Evolutionary conservation across 2,797 vertebrate genomes (phyloP).

Genomic region (Natrix natrix): DNA sequence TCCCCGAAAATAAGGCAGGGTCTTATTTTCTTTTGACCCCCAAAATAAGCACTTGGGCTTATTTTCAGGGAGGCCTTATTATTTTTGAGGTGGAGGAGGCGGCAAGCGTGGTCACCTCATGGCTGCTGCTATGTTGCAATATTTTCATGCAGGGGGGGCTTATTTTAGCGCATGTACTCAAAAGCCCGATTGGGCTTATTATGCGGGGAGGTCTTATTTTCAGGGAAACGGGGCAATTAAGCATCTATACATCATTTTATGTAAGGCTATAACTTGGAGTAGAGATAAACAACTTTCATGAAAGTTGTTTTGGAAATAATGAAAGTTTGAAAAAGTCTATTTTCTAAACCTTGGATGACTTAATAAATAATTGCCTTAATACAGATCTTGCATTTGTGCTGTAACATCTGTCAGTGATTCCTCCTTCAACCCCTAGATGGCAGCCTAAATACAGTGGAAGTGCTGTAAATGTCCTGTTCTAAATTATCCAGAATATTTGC

Average conservation of each 20-base stretch:
- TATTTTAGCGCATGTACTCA: no score
- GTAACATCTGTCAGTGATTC: fast-evolving
- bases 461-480: background rate
- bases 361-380: background rate
- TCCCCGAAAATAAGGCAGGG: no score
- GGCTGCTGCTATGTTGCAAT: no score
- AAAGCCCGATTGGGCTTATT: no score
- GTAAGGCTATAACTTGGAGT: background rate
- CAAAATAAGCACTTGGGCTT: no score
- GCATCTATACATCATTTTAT: background rate
- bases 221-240: background rate
- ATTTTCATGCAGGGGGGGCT: no score
- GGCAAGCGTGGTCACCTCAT: no score
- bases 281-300: background rate
- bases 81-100: no score
- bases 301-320: background rate
- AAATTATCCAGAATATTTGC: background rate
- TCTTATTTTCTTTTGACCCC: no score
- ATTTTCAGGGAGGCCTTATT: no score
- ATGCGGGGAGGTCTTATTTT: no score
- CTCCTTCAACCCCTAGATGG: slow-evolving; percentile 19
- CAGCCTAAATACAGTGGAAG: background rate
- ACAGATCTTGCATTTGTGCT: background rate
- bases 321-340: background rate
- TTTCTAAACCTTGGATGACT: background rate